A percentile compares a stretch with the other conserved stretches of the same genome.
Evolutionary conservation across 2,797 vertebrate species (phyloP).

Genomic region (Phoebastria nigripes): DNA sequence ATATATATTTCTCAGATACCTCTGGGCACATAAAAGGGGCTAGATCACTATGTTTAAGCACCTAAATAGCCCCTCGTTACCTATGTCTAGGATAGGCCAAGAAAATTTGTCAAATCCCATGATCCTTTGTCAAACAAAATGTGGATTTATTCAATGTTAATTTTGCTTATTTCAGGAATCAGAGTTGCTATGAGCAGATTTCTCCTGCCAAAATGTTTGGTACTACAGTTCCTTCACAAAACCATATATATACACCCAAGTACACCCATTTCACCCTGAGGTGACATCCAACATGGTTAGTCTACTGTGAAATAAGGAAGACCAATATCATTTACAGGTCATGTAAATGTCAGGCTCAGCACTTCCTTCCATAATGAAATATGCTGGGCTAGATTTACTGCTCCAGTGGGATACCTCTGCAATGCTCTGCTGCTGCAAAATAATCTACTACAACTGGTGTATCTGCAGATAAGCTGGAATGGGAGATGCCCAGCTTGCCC

Average conservation of each 20-base stretch:
- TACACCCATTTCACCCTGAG: background rate
- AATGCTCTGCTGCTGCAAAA: background rate
- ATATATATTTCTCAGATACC: background rate
- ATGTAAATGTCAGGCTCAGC: conserved; percentile 27
- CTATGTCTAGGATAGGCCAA: background rate
- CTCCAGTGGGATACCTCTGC: background rate
- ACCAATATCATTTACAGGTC: conserved; percentile 31
- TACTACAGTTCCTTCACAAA: background rate
- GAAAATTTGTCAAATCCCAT: background rate
- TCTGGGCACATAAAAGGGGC: background rate
- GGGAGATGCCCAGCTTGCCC: background rate
- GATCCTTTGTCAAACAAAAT: background rate
- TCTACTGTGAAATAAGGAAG: conserved; percentile 47
- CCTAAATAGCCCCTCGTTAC: background rate
- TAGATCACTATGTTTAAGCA: background rate
- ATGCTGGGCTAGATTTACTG: background rate
- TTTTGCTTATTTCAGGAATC: background rate
- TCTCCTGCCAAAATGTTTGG: background rate
- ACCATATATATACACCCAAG: accelerated
- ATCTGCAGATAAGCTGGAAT: background rate
- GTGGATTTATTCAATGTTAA: background rate
- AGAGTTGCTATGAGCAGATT: background rate
- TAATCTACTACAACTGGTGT: background rate
- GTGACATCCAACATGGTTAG: conserved; percentile 10
- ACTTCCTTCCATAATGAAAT: background rate